These are phyloP conservation scores for Drosophila bipectinata DNA, from an alignment of 1,140 invertebrate genomes.

Conservation along the genomic window DNA sequence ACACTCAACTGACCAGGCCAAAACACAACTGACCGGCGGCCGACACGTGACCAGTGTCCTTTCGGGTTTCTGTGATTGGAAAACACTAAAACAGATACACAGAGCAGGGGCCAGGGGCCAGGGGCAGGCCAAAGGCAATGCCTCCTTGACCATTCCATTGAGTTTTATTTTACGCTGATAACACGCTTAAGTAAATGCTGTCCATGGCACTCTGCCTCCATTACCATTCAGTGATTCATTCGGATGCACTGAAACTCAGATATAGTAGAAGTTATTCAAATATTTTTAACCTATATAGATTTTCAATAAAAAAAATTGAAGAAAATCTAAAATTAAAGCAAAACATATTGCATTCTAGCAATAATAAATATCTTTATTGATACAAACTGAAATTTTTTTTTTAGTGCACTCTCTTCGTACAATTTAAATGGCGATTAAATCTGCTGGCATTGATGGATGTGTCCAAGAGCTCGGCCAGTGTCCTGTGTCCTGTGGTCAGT, in stretches of 20 bases:
- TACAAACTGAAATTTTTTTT: not conserved
- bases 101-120: not conserved
- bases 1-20: slow-evolving; percentile 65
- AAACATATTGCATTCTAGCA: too few relatives aligned
- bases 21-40: slow-evolving; percentile 44
- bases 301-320: too few relatives aligned
- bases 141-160: slow-evolving; percentile 58
- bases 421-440: slow-evolving; percentile 84
- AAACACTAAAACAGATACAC: slow-evolving; percentile 78
- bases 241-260: not conserved
- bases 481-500: slow-evolving; percentile 66
- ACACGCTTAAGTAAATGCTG: slow-evolving; percentile 81
- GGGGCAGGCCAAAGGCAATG: not conserved
- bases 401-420: slow-evolving; percentile 39
- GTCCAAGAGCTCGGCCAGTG: slow-evolving; percentile 57
- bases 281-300: too few relatives aligned
- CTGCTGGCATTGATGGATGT: slow-evolving; percentile 82
- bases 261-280: not conserved
- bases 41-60: slow-evolving; percentile 72
- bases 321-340: too few relatives aligned
- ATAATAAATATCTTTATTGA: too few relatives aligned
- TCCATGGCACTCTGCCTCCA: slow-evolving; percentile 30
- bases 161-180: slow-evolving; percentile 82
- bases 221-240: slow-evolving; percentile 9
- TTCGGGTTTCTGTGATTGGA: slow-evolving; percentile 71